These are phyloP conservation scores for Sphenopsis melanotis DNA, from an alignment of 2,797 vertebrate genomes.

Conservation along the genomic window DNA sequence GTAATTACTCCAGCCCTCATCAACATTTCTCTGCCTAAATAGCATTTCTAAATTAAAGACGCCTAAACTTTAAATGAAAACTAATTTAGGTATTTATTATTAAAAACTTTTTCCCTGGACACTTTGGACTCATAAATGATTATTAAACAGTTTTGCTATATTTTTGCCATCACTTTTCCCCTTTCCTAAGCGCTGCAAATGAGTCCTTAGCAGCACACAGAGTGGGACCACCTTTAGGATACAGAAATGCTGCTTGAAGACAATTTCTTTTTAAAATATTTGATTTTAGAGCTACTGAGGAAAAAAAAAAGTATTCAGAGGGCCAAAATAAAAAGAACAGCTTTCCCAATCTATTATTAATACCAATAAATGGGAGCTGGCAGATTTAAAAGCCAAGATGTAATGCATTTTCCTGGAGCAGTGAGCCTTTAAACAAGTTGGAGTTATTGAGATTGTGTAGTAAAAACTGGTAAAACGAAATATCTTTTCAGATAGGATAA, in stretches of 20 bases:
- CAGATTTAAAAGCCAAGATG: conserved; percentile 39
- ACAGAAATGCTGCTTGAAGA: conserved; percentile 2
- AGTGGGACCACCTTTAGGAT: conserved; percentile 10
- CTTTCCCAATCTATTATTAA: conserved; percentile 72
- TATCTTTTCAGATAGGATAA: conserved; percentile 56
- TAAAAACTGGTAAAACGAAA: conserved; percentile 59
- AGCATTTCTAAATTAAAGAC: conserved; percentile 55
- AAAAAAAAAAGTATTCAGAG: conserved; percentile 13
- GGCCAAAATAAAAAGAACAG: conserved; percentile 58
- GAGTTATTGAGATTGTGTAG: conserved; percentile 56
- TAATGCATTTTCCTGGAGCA: conserved; percentile 50
- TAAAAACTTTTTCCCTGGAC: conserved; percentile 5
- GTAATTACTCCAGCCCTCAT: conserved; percentile 48
- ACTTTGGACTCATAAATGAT: not conserved
- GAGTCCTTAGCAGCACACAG: not conserved
- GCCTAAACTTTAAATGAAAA: conserved; percentile 61
- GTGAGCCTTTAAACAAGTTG: conserved; percentile 64
- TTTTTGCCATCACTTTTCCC: not conserved
- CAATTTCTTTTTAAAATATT: conserved; percentile 42
- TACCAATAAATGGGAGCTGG: conserved; percentile 54
- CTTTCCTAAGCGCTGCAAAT: not conserved
- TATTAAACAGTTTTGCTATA: not conserved
- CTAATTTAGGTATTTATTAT: conserved; percentile 58
- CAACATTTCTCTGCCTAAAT: conserved; percentile 41
- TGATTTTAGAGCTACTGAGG: conserved; percentile 36